Conservation (phyloP, 2,113 vertebrate species). For the Bolborhynchus lineola region DNA sequence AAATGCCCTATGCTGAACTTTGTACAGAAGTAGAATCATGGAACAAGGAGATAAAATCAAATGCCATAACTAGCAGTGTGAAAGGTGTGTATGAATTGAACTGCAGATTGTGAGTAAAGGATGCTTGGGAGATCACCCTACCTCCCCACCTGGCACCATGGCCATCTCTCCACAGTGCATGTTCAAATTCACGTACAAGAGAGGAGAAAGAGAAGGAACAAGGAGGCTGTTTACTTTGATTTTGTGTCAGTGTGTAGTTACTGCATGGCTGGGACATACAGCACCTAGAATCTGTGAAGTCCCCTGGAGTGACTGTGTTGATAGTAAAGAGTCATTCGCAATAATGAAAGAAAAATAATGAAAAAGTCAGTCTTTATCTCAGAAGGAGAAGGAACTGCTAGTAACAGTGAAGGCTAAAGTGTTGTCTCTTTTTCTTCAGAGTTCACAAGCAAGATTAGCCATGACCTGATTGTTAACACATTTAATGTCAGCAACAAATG, state of each 20-base stretch:
- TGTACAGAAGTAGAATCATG: neutral
- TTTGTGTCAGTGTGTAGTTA: neutral
- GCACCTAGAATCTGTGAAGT: neutral
- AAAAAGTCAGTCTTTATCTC: neutral
- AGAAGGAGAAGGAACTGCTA: neutral
- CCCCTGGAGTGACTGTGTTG: neutral
- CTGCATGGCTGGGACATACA: neutral
- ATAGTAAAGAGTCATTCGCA: neutral
- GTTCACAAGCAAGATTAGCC: neutral
- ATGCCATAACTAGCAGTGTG: neutral
- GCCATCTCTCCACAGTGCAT: neutral
- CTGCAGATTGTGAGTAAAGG: neutral
- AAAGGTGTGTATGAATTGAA: neutral
- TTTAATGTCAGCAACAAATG: neutral
- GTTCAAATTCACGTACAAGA: fast-evolving
- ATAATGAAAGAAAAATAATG: neutral
- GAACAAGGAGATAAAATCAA: neutral
- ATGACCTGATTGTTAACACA: neutral
- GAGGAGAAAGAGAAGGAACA: neutral
- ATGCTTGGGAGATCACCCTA: neutral
- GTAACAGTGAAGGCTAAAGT: neutral
- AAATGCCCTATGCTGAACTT: neutral
- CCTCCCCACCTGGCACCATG: neutral
- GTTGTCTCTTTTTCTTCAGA: neutral
- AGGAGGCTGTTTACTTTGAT: fast-evolving